Conservation (phyloP, 2,888 invertebrate genomes). For the Limnephilus auricula region DNA sequence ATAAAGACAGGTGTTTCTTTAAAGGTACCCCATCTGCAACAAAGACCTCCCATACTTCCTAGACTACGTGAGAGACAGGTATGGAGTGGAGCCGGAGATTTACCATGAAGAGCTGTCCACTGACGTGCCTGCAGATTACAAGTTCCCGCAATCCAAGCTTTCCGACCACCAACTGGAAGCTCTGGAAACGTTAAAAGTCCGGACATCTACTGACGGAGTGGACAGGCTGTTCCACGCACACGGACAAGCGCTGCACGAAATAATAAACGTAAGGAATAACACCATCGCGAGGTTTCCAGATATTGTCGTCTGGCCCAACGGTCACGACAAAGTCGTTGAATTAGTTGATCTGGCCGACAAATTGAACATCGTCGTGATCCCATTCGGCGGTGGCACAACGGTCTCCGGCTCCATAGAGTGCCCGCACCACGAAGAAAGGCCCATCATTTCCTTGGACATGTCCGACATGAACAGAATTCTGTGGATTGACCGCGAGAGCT, state of each 20-base stretch:
- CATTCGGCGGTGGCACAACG: slow-evolving; percentile 96
- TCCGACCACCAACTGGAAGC: slow-evolving; percentile 71
- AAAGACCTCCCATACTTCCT: slow-evolving; percentile 84
- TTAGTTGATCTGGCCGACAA: slow-evolving; percentile 87
- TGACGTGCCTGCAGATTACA: slow-evolving; percentile 76
- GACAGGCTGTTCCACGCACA: slow-evolving; percentile 93
- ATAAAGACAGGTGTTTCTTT: background rate
- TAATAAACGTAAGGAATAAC: slow-evolving; percentile 86
- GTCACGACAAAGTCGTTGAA: slow-evolving; percentile 89
- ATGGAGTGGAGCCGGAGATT: slow-evolving; percentile 2
- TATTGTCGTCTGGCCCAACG: slow-evolving; percentile 93
- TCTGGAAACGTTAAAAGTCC: slow-evolving; percentile 77
- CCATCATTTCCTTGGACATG: slow-evolving; percentile 94
- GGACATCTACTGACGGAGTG: slow-evolving; percentile 84
- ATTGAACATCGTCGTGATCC: slow-evolving; percentile 90
- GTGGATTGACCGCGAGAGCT: slow-evolving; percentile 93
- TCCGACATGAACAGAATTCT: slow-evolving; percentile 96
- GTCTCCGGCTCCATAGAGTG: slow-evolving; percentile 93
- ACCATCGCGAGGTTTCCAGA: slow-evolving; percentile 93
- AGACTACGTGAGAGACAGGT: slow-evolving; percentile 80
- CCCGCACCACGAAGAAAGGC: slow-evolving; percentile 85
- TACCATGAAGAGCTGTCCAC: background rate
- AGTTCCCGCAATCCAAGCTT: slow-evolving; percentile 77
- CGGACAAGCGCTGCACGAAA: slow-evolving; percentile 95
- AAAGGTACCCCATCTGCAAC: slow-evolving; percentile 83